A percentile compares a stretch with the other conserved stretches of the same genome.
Conservation (phyloP, 64 coral and sea anemone species). For the Montipora foliosa region DNA sequence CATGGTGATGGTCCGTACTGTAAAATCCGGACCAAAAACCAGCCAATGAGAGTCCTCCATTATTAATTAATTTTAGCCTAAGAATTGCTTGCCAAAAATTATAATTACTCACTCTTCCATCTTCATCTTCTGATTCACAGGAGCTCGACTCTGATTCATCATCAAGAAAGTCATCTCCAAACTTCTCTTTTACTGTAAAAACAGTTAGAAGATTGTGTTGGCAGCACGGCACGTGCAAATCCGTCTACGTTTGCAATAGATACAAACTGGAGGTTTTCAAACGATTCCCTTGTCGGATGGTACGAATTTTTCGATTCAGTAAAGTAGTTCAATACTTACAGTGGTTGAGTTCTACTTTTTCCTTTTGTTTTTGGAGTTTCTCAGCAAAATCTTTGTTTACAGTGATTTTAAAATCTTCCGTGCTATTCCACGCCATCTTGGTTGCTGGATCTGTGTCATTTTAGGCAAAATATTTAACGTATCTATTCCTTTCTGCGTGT, state of each 20-base stretch:
- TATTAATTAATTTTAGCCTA: no score
- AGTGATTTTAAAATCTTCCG: constrained; percentile 68
- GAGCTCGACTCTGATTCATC: constrained; percentile 78
- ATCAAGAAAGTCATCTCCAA: constrained; percentile 66
- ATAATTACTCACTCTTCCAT: constrained; percentile 77
- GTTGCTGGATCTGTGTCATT: background rate
- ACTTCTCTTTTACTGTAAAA: constrained; percentile 89
- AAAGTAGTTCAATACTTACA: constrained; percentile 59
- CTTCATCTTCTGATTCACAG: constrained; percentile 96
- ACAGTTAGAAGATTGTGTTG: background rate
- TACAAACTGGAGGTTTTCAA: background rate
- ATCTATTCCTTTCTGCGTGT: no score
- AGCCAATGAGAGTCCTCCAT: no score
- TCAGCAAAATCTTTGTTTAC: constrained; percentile 91
- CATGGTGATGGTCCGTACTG: no score
- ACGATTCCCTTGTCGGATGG: background rate
- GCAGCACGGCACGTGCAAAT: background rate
- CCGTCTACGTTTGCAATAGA: background rate
- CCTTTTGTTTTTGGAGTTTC: constrained; percentile 82
- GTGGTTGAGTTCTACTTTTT: constrained; percentile 87
- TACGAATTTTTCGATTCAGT: background rate
- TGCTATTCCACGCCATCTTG: constrained; percentile 87
- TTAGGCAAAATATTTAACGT: no score
- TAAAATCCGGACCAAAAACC: no score
- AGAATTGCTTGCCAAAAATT: background rate